Percentiles rank a stretch among this genome's conserved stretches.
Conservation (phyloP, 2,888 invertebrate genomes). For the Gortyna flavago region DNA sequence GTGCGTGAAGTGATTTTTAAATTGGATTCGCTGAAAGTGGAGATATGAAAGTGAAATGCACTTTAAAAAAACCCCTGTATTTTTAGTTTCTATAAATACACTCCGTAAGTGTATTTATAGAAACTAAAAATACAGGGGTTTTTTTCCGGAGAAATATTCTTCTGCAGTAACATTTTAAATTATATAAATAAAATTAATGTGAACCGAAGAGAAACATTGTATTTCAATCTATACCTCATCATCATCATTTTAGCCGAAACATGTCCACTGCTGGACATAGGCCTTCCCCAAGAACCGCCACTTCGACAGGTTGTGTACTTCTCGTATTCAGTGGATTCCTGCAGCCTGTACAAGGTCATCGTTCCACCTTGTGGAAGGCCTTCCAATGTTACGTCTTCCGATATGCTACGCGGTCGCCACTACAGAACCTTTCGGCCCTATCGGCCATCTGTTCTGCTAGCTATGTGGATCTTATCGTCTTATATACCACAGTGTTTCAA, state of each 20-base stretch:
- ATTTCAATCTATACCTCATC: not conserved
- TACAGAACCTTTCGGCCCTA: no score
- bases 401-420: no score
- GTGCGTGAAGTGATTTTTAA: conserved; percentile 27
- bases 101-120: no score
- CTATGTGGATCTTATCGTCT: no score
- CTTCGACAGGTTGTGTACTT: not conserved
- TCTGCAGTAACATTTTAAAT: not conserved
- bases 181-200: not conserved
- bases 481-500: no score
- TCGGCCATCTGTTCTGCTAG: no score
- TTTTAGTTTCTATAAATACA: not conserved
- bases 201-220: not conserved
- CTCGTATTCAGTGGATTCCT: not conserved
- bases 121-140: no score
- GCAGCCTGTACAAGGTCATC: no score
- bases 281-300: not conserved
- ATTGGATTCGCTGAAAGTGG: conserved; percentile 35
- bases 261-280: not conserved
- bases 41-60: conserved; percentile 22
- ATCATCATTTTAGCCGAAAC: not conserved
- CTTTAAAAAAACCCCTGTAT: not conserved
- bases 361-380: no score
- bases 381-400: no score
- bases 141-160: not conserved